Conservation (phyloP, 2,113 vertebrate genomes). For the Python bivittatus region DNA sequence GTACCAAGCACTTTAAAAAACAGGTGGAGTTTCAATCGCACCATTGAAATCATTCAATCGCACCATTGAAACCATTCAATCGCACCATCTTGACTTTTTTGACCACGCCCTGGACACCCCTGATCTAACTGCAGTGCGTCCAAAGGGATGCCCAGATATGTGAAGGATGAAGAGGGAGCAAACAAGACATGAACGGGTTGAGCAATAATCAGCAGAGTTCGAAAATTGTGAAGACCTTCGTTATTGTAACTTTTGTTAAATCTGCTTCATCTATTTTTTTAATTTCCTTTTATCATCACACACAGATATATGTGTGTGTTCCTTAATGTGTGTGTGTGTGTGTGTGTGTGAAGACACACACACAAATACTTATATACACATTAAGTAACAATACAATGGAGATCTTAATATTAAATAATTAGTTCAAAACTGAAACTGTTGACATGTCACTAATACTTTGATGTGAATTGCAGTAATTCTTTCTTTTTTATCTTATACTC, state of each 20-base stretch:
- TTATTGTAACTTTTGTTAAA: not conserved
- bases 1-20: not conserved
- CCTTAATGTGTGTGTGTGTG: too few species aligned
- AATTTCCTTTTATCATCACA: not conserved
- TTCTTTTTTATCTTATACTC: not conserved
- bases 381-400: not conserved
- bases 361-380: not conserved
- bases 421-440: not conserved
- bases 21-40: not conserved
- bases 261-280: not conserved
- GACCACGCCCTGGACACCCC: too few species aligned
- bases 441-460: not conserved
- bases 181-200: conserved; percentile 40
- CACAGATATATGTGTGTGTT: too few species aligned
- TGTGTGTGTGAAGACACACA: too few species aligned
- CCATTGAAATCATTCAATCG: not conserved
- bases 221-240: conserved; percentile 26
- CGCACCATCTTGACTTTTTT: too few species aligned
- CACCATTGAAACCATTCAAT: too few species aligned
- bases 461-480: not conserved
- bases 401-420: not conserved
- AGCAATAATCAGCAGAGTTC: conserved; percentile 20
- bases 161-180: not conserved
- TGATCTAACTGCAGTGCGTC: too few species aligned
- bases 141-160: too few species aligned